Evolutionary conservation across 92 coral and sea anemone species (phyloP), one percentile per base, ranked within the genome.

Genomic region (Nematostella vectensis): DNA sequence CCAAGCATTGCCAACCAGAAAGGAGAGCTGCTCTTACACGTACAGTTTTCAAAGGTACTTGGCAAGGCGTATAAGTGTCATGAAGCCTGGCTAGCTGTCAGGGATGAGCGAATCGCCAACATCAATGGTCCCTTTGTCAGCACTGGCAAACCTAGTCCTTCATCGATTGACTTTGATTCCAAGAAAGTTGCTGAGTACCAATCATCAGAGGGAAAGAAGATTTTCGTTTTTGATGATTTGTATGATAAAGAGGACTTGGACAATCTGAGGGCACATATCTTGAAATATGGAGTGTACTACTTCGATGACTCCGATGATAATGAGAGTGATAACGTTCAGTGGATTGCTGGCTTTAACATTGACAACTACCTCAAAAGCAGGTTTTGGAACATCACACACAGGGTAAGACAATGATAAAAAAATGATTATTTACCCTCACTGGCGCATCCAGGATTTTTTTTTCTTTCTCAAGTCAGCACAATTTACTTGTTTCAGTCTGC

Each of bases 241-340:
- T 93, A 81, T 74, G 71, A 65, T 30, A 78, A 71, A 38, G 89
- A 81, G 58, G 99, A 81, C 31, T 68, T 93, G 67, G 99, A 93
- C 63, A 61, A 74, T 21, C 62, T 93, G 13, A 61, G 96, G 47
- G 77, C 77, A 4, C 68, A 68, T 27, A 71, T 93, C 6, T 64
- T 93, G 25, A 93, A 78, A 19, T 77, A 86, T 72, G 99, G 99
- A 9, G 65, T 75, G 3, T 93, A 86, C 62, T 93, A 82, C 62
- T 93, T 84, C 54, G 99, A 93, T 33, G 99, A 93, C 39, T 78
- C 88, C 25, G 88, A 78, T 4, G 87, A 67, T 62, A 59, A 29
- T 10, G 88, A 75, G 16, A 87, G 93, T 59, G 99, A 93, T 58
- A 93, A 93, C 71, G 99, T 93, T 8, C 99, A 93, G 48, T 93